Base-by-base conservation (phyloP, 2,113 vertebrate genomes). In the Danionella cerebrum region DNA sequence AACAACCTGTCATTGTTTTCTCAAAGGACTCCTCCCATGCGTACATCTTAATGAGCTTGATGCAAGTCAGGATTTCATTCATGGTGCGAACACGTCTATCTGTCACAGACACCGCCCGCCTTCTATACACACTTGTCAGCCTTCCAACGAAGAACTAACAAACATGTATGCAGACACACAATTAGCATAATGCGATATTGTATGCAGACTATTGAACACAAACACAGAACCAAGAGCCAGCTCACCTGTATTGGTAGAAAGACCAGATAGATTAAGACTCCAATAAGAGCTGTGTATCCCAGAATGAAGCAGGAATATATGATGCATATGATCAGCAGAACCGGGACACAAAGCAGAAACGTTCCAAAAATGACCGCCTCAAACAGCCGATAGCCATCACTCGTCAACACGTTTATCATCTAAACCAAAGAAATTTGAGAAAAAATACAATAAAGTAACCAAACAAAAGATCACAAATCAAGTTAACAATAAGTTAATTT, bases 11-110 rank as follows among this genome's bases (percentile, higher is more conserved):
- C 41, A 90, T 82, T 38, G 76, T 80, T 53, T 81, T 78, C 22
- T 85, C 86, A 71, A 91, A 92, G 42, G 85, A 86, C 31, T 78
- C 88, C 78, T 94, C 91, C 88, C 89, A 90, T 21, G 88, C 85
- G 0, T 90, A 89, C 86, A 88, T 91, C 79, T 88, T 91, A 78
- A 92, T 92, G 31, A 91, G 86, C 76, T 90, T 93, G 71, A 91
- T 88, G 79, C 86, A 87, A 58, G 69, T 90, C 67, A 94, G 85
- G 76, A 91, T 81, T 75, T 93, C 86, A 25, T 89, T 91, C 85
- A 89, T 91, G 22, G 84, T 88, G 70, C 84, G 84, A 45, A 91
- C 85, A 1, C 86, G 79, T 21, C 65, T 86, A 75, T 89, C 87
- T 1, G 86, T 90, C 65, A 86, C 57, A 5, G 50, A n/a, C 44